Evolutionary conservation across 2,113 vertebrate genomes (phyloP).

Genomic region (Choloepus hoffmanni): DNA sequence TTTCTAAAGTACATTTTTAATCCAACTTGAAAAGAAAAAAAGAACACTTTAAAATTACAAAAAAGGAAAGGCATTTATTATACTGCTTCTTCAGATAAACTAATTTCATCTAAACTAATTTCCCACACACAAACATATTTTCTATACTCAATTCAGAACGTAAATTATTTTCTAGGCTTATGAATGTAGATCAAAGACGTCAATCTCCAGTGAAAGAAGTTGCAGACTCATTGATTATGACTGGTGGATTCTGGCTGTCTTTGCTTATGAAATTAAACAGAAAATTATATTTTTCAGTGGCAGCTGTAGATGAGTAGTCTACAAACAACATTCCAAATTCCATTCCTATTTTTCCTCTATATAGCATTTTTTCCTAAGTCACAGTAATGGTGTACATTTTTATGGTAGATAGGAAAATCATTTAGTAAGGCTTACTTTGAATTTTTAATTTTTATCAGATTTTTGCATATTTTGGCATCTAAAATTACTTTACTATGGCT

Average conservation of each 20-base stretch:
- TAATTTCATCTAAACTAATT: slow-evolving; percentile 46
- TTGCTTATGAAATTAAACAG: background rate
- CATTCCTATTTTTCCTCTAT: background rate
- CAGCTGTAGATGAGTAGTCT: background rate
- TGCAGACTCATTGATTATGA: background rate
- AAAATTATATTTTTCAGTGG: background rate
- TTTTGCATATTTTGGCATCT: background rate
- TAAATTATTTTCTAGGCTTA: background rate
- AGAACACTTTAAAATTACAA: slow-evolving; percentile 49
- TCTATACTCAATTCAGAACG: slow-evolving; percentile 19
- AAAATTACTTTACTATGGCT: slow-evolving; percentile 1
- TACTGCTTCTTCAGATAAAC: slow-evolving; percentile 47
- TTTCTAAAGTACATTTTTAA: slow-evolving; percentile 32
- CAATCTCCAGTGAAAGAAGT: background rate
- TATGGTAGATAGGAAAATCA: background rate
- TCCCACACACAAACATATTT: slow-evolving; percentile 34
- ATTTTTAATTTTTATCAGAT: slow-evolving; percentile 21
- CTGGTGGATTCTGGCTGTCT: background rate
- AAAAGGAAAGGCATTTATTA: slow-evolving; percentile 33
- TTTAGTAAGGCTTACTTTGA: background rate
- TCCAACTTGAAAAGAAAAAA: slow-evolving; percentile 15
- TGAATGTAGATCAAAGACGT: background rate
- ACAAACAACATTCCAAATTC: background rate
- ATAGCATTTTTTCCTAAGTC: background rate
- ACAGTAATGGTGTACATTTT: background rate